A percentile compares a stretch with the other conserved stretches of the same genome.
Evolutionary conservation across 1,140 invertebrate species (phyloP).

Genomic region (Brachionus plicatilis): DNA sequence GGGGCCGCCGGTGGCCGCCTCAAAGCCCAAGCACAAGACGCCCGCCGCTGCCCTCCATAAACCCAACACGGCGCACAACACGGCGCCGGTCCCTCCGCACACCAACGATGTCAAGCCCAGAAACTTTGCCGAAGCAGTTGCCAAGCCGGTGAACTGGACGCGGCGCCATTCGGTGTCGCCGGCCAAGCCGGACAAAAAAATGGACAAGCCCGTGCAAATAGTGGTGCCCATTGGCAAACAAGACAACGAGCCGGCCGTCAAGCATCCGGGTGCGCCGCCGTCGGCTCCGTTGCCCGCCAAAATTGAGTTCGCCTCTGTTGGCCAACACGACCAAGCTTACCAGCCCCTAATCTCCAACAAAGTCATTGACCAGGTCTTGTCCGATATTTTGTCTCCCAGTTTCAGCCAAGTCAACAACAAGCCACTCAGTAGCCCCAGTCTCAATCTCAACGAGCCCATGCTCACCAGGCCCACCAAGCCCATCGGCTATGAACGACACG

Average conservation of each 20-base stretch:
- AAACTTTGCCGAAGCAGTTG: slow-evolving; percentile 37
- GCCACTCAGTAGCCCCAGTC: neutral
- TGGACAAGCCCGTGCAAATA: neutral
- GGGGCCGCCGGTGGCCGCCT: too few relatives aligned
- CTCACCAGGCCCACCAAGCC: neutral
- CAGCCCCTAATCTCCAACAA: neutral
- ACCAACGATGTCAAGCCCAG: neutral
- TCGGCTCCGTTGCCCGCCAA: neutral
- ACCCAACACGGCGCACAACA: neutral
- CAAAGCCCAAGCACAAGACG: neutral
- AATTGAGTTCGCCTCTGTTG: neutral
- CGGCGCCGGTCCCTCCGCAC: neutral
- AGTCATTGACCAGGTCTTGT: neutral
- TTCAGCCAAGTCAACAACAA: neutral
- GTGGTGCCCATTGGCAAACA: neutral
- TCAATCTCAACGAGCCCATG: neutral
- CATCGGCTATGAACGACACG: slow-evolving; percentile 34
- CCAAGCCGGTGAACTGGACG: slow-evolving; percentile 22
- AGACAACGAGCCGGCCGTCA: neutral
- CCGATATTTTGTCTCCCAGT: neutral
- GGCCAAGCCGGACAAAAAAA: neutral
- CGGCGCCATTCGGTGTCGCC: slow-evolving; percentile 1
- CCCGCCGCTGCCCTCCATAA: neutral
- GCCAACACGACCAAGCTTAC: neutral
- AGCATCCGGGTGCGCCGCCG: slow-evolving; percentile 30